A percentile compares a stretch with the other conserved stretches of the same genome.
phyloP scores from a whole-genome alignment of 2,113 vertebrate species.

The Crotophaga sulcirostris region DNA sequence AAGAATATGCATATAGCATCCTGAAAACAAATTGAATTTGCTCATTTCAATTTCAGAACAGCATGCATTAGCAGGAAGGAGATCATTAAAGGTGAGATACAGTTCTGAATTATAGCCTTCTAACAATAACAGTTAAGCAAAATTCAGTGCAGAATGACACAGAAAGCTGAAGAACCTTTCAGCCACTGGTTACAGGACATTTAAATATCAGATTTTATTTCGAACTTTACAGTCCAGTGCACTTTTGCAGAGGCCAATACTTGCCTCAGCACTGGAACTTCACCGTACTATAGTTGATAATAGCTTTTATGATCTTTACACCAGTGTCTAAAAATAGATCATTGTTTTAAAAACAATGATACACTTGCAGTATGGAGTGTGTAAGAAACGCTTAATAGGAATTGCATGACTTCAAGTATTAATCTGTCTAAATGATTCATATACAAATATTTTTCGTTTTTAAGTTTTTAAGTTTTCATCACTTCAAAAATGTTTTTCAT shows the following conservation, averaged over 20 bases:
- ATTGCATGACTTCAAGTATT: background rate
- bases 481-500: background rate
- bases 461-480: background rate
- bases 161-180: background rate
- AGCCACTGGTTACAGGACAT: background rate
- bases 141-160: background rate
- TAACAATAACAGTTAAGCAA: background rate
- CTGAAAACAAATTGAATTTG: background rate
- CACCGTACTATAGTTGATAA: background rate
- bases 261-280: background rate
- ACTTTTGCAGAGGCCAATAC: background rate
- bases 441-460: background rate
- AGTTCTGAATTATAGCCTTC: background rate
- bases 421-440: conserved; percentile 8
- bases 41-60: background rate
- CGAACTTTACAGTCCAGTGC: background rate
- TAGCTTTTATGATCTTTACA: background rate
- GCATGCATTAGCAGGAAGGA: background rate
- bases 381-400: background rate
- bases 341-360: background rate
- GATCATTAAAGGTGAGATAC: background rate
- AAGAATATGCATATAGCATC: background rate
- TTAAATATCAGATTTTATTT: background rate
- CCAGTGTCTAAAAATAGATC: conserved; percentile 8
- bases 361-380: background rate